Evolutionary conservation across 2,113 vertebrate species (phyloP).

Genomic region (Megatriorchis doriae): DNA sequence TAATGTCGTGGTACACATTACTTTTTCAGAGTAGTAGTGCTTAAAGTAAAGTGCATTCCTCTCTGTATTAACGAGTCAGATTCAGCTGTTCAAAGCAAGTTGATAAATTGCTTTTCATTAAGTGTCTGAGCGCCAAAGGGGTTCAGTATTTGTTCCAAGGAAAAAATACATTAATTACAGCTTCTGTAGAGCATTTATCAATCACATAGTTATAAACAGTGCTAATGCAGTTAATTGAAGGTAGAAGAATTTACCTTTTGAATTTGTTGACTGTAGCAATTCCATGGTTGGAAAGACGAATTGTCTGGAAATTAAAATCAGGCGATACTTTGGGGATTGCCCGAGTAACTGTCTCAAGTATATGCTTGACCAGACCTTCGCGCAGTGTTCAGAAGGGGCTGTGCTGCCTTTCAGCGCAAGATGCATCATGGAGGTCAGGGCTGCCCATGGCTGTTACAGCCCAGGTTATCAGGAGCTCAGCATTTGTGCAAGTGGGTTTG

Average conservation of each 20-base stretch:
- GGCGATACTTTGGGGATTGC: neutral
- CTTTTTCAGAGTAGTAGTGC: neutral
- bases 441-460: neutral
- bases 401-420: neutral
- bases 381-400: accelerated
- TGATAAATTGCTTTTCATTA: slow-evolving; percentile 70
- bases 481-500: neutral
- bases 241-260: slow-evolving; percentile 31
- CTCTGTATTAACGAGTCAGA: slow-evolving; percentile 25
- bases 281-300: neutral
- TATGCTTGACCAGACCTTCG: neutral
- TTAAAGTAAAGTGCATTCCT: slow-evolving; percentile 20
- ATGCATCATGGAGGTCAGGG: neutral
- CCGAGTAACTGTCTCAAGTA: neutral
- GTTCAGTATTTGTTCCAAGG: slow-evolving; percentile 41
- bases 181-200: slow-evolving; percentile 55
- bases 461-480: neutral
- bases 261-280: slow-evolving; percentile 33
- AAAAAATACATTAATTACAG: slow-evolving; percentile 52
- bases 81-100: slow-evolving; percentile 45
- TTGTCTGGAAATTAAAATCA: neutral
- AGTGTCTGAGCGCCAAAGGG: slow-evolving; percentile 35
- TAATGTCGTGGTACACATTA: accelerated
- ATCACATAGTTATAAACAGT: slow-evolving; percentile 42
- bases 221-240: slow-evolving; percentile 42